Base-by-base conservation (phyloP, 2,888 invertebrate genomes). In the Mactromeris polynyma region DNA sequence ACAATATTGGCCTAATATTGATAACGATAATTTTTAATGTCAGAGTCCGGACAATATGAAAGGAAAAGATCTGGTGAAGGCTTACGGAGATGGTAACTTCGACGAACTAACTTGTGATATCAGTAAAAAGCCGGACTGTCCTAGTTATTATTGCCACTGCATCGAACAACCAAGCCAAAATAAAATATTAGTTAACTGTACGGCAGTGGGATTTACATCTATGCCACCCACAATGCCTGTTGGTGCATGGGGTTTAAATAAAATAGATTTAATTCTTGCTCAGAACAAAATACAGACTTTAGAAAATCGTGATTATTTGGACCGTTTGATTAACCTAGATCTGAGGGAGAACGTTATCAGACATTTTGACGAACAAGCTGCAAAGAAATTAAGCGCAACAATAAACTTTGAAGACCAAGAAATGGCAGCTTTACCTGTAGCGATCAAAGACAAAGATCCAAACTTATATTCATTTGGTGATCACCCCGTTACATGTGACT, bases 191-290 rank as follows among this genome's bases (percentile, higher is more conserved):
- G 81, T 81, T 9, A 81, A 81, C 14, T 81, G 81, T 36, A 81
- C 81, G 4, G 81, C 26, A 33, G 58, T 58, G 6, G 58, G 58
- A 0, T 81, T 81, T 31, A 58, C 54, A 38, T 36, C 54, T 4
- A 58, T 81, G 58, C 81, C 81, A 36, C 36, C 2, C 0, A 33
- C 26, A 36, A 81, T 81, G 81, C 81, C 81, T 0, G 31, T 81
- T 11, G 81, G 81, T 0, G 33, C 58, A 26, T 81, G 81, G 81
- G 36, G 36, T 58, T 33, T 54, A 14, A 19, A 81, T 36, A 81
- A 81, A 26, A 81, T 81, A 19, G 81, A 81, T 54, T 54, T 81
- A 6, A 81, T 81, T 58, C 58, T 81, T 9, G 81, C 58, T n/a
- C 36, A 58, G 36, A 81, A 81, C 31, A n/a, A 54, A 33, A 58